Percentiles rank a stretch among this genome's conserved stretches.
Evolutionary conservation across 2,113 vertebrate genomes (phyloP).

Genomic region (Trogon surrucura): DNA sequence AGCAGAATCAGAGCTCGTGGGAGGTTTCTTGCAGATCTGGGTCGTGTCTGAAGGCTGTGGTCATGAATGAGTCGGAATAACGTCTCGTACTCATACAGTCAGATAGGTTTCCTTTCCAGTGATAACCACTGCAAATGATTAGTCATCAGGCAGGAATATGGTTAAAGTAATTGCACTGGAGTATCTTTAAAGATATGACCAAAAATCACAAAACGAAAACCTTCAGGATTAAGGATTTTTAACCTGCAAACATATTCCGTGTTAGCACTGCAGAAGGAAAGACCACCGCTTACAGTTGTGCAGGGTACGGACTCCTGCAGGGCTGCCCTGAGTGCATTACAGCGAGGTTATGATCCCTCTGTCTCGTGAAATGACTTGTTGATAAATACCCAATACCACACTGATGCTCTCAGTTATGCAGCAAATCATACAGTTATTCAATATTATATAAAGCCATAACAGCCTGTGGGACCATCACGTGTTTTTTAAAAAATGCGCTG

Average conservation of each 20-base stretch:
- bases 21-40: neutral
- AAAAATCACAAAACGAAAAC: neutral
- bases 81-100: neutral
- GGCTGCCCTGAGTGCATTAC: neutral
- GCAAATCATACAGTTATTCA: neutral
- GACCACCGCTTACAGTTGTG: accelerated
- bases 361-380: accelerated
- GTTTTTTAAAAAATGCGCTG: neutral
- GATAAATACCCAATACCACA: accelerated
- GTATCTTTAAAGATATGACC: neutral
- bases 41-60: constrained; percentile 23
- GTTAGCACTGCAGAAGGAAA: neutral
- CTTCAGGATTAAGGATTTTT: constrained; percentile 8
- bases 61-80: neutral
- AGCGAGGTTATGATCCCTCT: neutral
- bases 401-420: accelerated
- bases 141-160: neutral
- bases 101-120: constrained; percentile 16
- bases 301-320: neutral
- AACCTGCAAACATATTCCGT: neutral
- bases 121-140: constrained; percentile 9
- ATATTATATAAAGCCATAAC: neutral
- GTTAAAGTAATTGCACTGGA: constrained; percentile 17
- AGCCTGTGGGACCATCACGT: neutral
- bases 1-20: accelerated